phyloP scores from a whole-genome alignment of 1,140 invertebrate species.

The Drosophila ogumai region DNA sequence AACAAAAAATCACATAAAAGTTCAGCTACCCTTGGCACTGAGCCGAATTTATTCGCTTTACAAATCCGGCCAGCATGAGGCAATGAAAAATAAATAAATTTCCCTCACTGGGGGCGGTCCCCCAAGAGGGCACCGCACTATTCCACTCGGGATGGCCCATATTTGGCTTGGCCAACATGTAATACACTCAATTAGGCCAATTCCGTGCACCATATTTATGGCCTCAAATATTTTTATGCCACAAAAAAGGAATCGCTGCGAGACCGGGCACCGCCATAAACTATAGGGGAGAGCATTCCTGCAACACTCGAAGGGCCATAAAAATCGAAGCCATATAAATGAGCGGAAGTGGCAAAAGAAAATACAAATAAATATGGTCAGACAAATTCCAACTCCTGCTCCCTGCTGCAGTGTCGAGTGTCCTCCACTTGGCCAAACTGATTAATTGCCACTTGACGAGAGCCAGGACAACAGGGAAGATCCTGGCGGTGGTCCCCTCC shows the following conservation, averaged over 20 bases:
- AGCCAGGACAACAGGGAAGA: constrained; percentile 21
- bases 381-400: constrained; percentile 38
- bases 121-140: constrained; percentile 6
- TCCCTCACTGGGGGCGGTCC: constrained; percentile 26
- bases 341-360: constrained; percentile 34
- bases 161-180: constrained; percentile 58
- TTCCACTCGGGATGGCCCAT: constrained; percentile 18
- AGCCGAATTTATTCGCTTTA: constrained; percentile 64
- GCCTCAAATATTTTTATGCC: constrained; percentile 73
- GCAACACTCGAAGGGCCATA: constrained; percentile 49
- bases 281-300: constrained; percentile 39
- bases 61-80: constrained; percentile 61
- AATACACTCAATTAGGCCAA: constrained; percentile 79
- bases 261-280: constrained; percentile 61
- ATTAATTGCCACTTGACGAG: constrained; percentile 73
- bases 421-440: constrained; percentile 62
- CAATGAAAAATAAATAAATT: constrained; percentile 70
- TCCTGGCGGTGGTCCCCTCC: constrained; percentile 4
- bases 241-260: constrained; percentile 21
- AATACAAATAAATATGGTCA: constrained; percentile 31
- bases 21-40: constrained; percentile 21
- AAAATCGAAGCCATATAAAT: constrained; percentile 79
- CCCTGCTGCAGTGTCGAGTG: constrained; percentile 44
- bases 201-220: constrained; percentile 71
- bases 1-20: constrained; percentile 28